Evolutionary conservation across 2,797 vertebrate genomes (phyloP).

Genomic region (Alauda arvensis): DNA sequence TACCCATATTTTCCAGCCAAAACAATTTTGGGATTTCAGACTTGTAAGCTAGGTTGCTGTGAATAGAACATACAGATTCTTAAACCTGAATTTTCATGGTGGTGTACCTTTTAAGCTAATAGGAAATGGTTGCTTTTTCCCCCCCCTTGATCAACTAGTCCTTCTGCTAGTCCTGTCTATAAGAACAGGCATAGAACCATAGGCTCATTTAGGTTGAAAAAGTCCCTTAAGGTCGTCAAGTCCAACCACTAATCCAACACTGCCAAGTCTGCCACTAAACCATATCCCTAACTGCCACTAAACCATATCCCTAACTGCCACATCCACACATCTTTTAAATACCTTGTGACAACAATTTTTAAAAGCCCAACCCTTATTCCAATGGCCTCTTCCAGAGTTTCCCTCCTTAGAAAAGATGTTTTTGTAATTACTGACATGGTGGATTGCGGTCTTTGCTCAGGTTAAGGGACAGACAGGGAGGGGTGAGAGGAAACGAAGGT

Average conservation of each 20-base stretch:
- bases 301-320: background rate
- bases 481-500: slow-evolving; percentile 4
- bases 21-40: background rate
- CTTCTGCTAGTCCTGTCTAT: background rate
- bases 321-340: background rate
- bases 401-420: background rate
- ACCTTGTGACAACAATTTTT: background rate
- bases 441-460: background rate
- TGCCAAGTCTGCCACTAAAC: background rate
- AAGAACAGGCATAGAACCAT: background rate
- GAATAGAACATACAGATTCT: background rate
- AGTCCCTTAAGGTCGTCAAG: background rate
- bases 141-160: fast-evolving
- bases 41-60: background rate
- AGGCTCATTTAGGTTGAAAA: background rate
- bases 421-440: background rate
- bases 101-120: background rate
- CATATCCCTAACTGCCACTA: background rate
- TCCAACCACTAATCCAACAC: background rate
- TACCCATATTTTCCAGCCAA: background rate
- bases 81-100: background rate
- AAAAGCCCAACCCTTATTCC: background rate
- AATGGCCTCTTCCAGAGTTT: background rate
- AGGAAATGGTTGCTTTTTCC: background rate
- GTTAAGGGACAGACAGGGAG: slow-evolving; percentile 28